phyloP scores from a whole-genome alignment of 2,797 vertebrate genomes.

The Lepidocolaptes lacrymiger region DNA sequence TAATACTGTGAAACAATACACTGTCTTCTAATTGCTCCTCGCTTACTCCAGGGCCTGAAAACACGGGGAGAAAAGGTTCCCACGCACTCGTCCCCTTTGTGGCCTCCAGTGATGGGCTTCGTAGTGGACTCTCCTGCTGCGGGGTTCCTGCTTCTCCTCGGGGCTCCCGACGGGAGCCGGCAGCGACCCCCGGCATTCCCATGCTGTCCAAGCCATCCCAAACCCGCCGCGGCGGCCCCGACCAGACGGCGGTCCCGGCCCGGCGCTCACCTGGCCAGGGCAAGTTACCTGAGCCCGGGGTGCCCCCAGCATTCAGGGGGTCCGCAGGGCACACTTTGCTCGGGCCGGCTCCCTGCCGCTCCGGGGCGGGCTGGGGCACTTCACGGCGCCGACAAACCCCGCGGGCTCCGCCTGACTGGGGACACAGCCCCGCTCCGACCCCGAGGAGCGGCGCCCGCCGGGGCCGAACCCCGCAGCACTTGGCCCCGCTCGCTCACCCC shows the following conservation, averaged over 20 bases:
- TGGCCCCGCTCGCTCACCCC: neutral
- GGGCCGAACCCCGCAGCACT: neutral
- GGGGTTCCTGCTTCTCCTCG: neutral
- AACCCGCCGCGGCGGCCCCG: too few species aligned
- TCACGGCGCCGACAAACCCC: neutral
- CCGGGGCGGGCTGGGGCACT: neutral
- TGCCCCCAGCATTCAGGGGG: too few species aligned
- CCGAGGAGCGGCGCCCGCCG: neutral
- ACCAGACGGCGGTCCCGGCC: too few species aligned
- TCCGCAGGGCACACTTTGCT: rapidly evolving
- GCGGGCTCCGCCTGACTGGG: neutral
- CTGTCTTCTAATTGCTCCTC: neutral
- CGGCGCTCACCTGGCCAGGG: neutral
- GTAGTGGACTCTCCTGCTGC: rapidly evolving
- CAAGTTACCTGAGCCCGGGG: neutral
- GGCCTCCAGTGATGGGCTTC: neutral
- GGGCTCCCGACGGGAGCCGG: neutral
- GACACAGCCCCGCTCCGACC: neutral
- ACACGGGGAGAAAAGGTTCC: rapidly evolving
- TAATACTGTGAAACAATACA: neutral
- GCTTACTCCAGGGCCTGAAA: neutral
- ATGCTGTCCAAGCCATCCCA: neutral
- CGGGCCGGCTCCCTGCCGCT: neutral
- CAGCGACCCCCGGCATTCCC: neutral
- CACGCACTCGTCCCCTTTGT: neutral